Evolutionary conservation across 1,140 invertebrate genomes (phyloP), one percentile per base, ranked within the genome.

Genomic region (Episyrphus balteatus): DNA sequence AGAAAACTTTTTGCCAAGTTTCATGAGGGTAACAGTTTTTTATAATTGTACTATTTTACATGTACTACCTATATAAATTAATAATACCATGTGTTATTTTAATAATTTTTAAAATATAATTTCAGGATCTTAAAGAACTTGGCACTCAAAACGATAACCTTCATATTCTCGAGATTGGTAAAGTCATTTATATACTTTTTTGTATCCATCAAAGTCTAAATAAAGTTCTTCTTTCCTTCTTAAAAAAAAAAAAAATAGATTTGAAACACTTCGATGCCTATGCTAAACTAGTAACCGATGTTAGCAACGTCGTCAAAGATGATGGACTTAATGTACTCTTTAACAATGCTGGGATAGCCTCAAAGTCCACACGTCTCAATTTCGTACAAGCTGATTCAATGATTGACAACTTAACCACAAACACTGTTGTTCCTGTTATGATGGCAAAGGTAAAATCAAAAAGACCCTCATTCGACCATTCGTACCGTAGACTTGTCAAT

Each of bases 331-430:
- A 91, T 68, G 72, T 92, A 17, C 70, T 94, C 1, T 80, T 92
- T 37, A 93, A 92, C 59, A 93, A 91, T 74, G 89, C 89, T 36
- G 89, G 86, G 13, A 70, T 86, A 18, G 74, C 80, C 2, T 76
- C 81, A 2, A 86, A 84, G 64, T 88, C 82, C 48, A 78, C 82
- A 2, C 73, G 84, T 40, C 70, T 93, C 6, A 72, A 74, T 17
- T 62, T 80, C 12, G 80, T 88, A 1, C 84, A 82, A 57, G 64
- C 75, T 26, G 73, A 87, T 42, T 80, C 88, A 55, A 63, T 93
- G 53, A 56, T 78, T 33, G 79, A 88, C 31, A 77, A 78, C 44
- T 78, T 85, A 51, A 69, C 76, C 19, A 75, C 84, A 0, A 94
- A 94, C 69, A 82, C 84, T 1, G 71, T 91, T 12, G 85, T 80